phyloP scores from a whole-genome alignment of 2,113 vertebrate species.

The Bujurquina vittata region DNA sequence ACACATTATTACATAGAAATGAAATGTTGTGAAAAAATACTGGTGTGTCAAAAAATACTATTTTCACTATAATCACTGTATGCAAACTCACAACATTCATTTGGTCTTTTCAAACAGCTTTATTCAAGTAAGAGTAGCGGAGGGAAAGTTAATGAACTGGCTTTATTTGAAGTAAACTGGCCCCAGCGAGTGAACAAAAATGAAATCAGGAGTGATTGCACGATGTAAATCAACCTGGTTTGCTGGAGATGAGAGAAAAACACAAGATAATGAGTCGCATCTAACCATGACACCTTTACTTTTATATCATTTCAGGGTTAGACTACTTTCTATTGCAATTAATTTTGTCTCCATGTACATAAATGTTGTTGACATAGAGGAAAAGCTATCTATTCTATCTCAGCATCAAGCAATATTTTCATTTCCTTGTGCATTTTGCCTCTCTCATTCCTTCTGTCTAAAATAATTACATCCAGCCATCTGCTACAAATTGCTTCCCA shows the following conservation, averaged over 20 bases:
- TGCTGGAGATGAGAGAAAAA: background rate
- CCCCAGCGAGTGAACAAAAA: background rate
- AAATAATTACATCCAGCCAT: conserved; percentile 51
- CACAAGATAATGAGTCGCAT: background rate
- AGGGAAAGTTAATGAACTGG: background rate
- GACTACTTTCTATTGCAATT: conserved; percentile 9
- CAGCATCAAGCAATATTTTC: background rate
- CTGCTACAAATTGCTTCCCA: conserved; percentile 47
- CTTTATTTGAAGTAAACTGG: background rate
- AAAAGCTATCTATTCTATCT: background rate
- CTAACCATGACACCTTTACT: background rate
- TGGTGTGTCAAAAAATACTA: background rate
- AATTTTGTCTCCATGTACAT: background rate
- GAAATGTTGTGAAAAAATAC: background rate
- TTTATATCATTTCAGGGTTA: background rate
- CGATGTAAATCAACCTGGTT: background rate
- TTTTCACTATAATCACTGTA: background rate
- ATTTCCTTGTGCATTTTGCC: conserved; percentile 21
- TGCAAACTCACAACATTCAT: too few relatives aligned
- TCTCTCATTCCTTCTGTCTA: background rate
- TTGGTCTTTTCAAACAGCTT: background rate
- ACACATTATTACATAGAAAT: background rate
- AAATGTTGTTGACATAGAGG: background rate
- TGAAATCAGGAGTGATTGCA: background rate
- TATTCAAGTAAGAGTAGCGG: background rate